These are phyloP conservation scores for Melieria omissa DNA, from an alignment of 2,888 invertebrate species.

Conservation along the genomic window DNA sequence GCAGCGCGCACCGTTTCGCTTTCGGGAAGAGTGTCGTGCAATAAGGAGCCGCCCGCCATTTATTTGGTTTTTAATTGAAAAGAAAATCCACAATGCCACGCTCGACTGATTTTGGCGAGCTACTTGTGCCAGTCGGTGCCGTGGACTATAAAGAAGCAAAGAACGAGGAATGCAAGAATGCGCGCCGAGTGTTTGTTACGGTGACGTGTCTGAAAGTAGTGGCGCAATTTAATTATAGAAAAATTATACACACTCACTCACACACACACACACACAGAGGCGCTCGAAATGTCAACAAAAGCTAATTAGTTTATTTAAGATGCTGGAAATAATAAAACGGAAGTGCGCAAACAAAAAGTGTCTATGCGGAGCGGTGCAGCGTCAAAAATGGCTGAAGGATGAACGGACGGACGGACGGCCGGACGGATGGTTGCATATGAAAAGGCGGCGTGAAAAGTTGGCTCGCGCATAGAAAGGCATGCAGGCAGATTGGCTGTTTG, in stretches of 20 bases:
- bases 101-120: not conserved
- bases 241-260: not conserved
- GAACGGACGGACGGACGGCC: too few species aligned
- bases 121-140: not conserved
- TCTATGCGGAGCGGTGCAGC: too few species aligned
- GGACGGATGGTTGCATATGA: too few species aligned
- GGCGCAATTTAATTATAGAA: conserved; percentile 24
- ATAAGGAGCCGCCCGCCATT: conserved; percentile 21
- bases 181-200: not conserved
- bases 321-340: conserved; percentile 47
- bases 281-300: conserved; percentile 41
- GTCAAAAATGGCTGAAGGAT: too few species aligned
- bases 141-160: not conserved
- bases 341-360: conserved; percentile 39
- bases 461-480: too few species aligned
- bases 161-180: not conserved
- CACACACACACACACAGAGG: too few species aligned
- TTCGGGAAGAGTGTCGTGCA: not conserved
- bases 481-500: too few species aligned
- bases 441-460: too few species aligned
- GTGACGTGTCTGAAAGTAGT: conserved; percentile 18
- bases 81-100: conserved; percentile 22
- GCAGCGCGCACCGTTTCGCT: too few species aligned
- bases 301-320: conserved; percentile 55
- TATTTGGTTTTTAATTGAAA: conserved; percentile 31